Percentiles rank a stretch among this genome's conserved stretches.
Evolutionary conservation across 2,113 vertebrate species (phyloP).

Genomic region (Tetrax tetrax): DNA sequence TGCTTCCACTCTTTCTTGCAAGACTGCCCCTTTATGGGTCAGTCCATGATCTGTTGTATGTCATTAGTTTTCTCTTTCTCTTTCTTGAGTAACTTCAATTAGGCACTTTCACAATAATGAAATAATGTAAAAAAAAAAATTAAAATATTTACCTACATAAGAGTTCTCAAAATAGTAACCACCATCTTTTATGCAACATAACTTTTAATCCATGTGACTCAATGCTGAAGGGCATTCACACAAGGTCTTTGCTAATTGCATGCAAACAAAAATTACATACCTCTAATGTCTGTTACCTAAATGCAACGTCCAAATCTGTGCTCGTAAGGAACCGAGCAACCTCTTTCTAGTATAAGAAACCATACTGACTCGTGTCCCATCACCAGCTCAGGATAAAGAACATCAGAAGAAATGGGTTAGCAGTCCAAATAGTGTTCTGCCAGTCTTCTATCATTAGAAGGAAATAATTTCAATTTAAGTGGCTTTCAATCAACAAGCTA

Average conservation of each 20-base stretch:
- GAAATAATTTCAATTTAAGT: not conserved
- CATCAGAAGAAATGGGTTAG: not conserved
- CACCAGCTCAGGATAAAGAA: not conserved
- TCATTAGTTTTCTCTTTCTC: not conserved
- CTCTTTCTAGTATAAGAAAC: not conserved
- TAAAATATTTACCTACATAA: not conserved
- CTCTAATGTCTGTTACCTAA: not conserved
- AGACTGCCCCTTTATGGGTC: not conserved
- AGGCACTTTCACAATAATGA: not conserved
- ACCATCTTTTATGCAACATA: not conserved
- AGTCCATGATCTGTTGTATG: not conserved
- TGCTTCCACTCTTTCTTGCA: conserved; percentile 6
- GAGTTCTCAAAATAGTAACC: not conserved
- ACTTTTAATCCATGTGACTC: not conserved
- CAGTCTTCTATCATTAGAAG: not conserved
- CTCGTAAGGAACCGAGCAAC: not conserved
- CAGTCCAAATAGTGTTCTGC: not conserved
- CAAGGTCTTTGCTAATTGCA: not conserved
- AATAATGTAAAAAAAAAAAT: not conserved
- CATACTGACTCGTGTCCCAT: not conserved
- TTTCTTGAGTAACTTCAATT: not conserved
- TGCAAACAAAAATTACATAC: not conserved
- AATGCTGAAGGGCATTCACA: not conserved
- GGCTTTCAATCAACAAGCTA: not conserved
- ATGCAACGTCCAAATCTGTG: not conserved